phyloP scores from a whole-genome alignment of 2,888 invertebrate genomes.

The Eupithecia abbreviata region DNA sequence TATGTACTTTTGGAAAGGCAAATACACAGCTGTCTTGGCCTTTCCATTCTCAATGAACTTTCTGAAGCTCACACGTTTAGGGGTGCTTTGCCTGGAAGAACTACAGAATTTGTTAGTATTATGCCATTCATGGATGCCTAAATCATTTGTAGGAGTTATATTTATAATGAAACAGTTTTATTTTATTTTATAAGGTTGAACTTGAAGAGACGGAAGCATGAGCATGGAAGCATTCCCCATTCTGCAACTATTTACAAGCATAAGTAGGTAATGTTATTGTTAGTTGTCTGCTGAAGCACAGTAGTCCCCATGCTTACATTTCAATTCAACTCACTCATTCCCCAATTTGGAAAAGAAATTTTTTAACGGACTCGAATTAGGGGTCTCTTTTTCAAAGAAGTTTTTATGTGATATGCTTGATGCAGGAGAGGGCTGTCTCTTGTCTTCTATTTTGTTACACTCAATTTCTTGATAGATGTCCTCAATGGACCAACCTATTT shows the following conservation, averaged over 20 bases:
- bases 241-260: constrained; percentile 41
- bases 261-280: constrained; percentile 27
- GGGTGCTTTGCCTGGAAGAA: constrained; percentile 74
- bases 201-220: constrained; percentile 28
- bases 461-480: constrained; percentile 81
- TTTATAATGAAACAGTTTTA: constrained; percentile 6
- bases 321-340: constrained; percentile 76
- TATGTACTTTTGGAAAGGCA: constrained; percentile 85
- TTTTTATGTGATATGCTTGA: constrained; percentile 72
- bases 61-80: constrained; percentile 77
- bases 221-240: constrained; percentile 39
- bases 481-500: constrained; percentile 81
- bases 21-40: constrained; percentile 82
- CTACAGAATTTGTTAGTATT: constrained; percentile 27
- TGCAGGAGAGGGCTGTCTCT: constrained; percentile 60
- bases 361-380: constrained; percentile 77
- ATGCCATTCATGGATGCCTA: background rate
- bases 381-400: constrained; percentile 71
- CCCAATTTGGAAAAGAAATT: constrained; percentile 75
- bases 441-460: constrained; percentile 71
- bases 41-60: constrained; percentile 77
- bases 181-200: constrained; percentile 3
- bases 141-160: background rate
- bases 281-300: constrained; percentile 44
- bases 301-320: constrained; percentile 70